A percentile compares a stretch with the other conserved stretches of the same genome.
These are phyloP conservation scores for Meda fulgida DNA, from an alignment of 2,797 vertebrate species.

Conservation along the genomic window DNA sequence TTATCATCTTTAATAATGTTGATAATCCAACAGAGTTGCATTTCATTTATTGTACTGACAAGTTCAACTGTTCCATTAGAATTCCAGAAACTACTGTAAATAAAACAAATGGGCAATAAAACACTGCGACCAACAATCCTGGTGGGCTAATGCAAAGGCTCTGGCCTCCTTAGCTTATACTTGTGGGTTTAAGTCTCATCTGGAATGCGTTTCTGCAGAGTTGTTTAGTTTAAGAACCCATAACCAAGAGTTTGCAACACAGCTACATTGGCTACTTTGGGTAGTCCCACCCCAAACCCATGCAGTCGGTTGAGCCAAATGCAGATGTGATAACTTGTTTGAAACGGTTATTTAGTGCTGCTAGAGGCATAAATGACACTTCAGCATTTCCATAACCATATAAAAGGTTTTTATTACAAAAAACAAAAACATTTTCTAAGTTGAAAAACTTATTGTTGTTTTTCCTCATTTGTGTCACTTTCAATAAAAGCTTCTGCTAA, in stretches of 20 bases:
- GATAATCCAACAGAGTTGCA: neutral
- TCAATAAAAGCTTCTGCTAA: neutral
- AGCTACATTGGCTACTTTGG: neutral
- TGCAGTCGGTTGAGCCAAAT: neutral
- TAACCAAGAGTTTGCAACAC: neutral
- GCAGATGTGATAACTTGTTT: neutral
- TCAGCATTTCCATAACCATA: neutral
- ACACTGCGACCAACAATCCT: neutral
- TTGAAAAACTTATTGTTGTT: neutral
- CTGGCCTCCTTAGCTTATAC: neutral
- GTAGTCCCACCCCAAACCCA: neutral
- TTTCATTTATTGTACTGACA: neutral
- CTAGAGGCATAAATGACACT: neutral
- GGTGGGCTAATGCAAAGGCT: neutral
- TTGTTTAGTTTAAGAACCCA: neutral
- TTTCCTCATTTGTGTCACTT: neutral
- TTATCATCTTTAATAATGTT: neutral
- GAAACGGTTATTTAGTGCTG: neutral
- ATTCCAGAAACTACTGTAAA: conserved; percentile 16
- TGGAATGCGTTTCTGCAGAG: neutral
- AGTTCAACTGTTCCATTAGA: neutral
- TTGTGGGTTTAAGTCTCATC: neutral
- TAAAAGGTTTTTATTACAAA: neutral
- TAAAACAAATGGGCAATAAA: conserved; percentile 4
- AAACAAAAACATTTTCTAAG: neutral